A percentile compares a stretch with the other conserved stretches of the same genome.
Evolutionary conservation across 2,797 vertebrate genomes (phyloP).

Genomic region (Xenentodon cancila): DNA sequence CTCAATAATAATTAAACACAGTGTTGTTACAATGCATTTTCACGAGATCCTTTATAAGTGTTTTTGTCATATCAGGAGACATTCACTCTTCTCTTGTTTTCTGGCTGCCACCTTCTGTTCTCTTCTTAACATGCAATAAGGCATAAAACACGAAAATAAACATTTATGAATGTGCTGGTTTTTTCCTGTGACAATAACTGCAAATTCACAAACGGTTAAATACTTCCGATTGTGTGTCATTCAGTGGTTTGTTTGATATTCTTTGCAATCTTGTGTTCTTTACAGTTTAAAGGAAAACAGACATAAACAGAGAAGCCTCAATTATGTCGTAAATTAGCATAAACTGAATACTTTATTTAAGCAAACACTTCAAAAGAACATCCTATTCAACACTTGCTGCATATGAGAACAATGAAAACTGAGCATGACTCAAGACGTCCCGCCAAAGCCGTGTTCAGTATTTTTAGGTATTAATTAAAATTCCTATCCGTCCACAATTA

Average conservation of each 20-base stretch:
- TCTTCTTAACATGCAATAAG: conserved; percentile 22
- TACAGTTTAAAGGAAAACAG: conserved; percentile 23
- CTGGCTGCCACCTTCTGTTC: conserved; percentile 20
- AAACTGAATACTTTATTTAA: conserved; percentile 37
- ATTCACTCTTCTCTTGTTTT: background rate
- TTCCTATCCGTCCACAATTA: conserved; percentile 20
- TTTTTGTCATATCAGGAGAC: background rate
- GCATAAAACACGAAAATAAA: conserved; percentile 35
- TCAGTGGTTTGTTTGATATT: conserved; percentile 53
- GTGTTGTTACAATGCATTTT: too few species aligned
- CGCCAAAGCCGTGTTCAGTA: conserved; percentile 41
- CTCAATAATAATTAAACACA: too few species aligned
- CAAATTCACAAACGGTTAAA: conserved; percentile 31
- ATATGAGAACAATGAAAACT: conserved; percentile 35
- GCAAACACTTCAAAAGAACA: conserved; percentile 50
- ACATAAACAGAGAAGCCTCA: conserved; percentile 17
- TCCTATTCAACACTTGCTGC: conserved; percentile 25
- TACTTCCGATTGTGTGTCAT: conserved; percentile 28
- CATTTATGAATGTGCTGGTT: conserved; percentile 25
- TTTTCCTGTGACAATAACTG: conserved; percentile 31
- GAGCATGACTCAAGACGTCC: conserved; percentile 16
- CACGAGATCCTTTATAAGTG: too few species aligned
- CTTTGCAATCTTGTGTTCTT: conserved; percentile 37
- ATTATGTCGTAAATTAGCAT: conserved; percentile 56
- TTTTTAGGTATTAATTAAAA: conserved; percentile 45